Evolutionary conservation across 2,797 vertebrate genomes (phyloP), one percentile per base, ranked within the genome.

Genomic region (Tokudaia muenninki): DNA sequence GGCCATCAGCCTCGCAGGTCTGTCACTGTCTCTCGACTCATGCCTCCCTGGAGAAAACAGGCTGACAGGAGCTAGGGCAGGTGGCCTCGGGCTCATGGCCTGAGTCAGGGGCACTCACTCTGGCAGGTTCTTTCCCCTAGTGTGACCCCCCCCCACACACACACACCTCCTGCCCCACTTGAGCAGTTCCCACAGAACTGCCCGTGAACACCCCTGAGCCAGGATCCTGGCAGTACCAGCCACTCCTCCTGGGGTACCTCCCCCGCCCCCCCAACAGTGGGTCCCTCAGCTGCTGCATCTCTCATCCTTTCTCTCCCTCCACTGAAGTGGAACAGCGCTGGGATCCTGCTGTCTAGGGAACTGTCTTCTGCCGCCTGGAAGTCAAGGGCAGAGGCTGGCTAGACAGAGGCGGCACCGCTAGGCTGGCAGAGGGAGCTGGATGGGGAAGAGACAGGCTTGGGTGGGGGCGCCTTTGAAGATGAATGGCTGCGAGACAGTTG

Each of bases 51-150:
- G 61, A 80, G 81, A 80, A 72, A 83, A 87, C 91, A 63, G 75
- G 91, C 83, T 92, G 96, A 87, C 52, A 10, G 94, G 94, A 91
- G 83, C 96, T 17, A 89, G 90, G 95, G 87, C 96, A 75, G 82
- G 94, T 59, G 61, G 89, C 91, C 82, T 26, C 0, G 0, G 80
- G 44, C 92, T 81, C 80, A 1, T 0, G 63, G 88, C 88, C 83
- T 10, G 7, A 37, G 50, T 90, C 79, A 61, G 61, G 67, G 89
- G 83, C 50, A 1, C 72, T 77, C 50, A 1, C 72, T 77, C 86
- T 70, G 90, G 59, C 2, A 1, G 82, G 70, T 80, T 79, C 82
- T 67, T 89, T 79, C 17, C 87, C 87, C 59, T 77, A 47, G 41
- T 6, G 55, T 4, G 55, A 74, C 83, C 78, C 81, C 50, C 44